These are phyloP conservation scores for Panagrolaimus sp. DNA, from an alignment of 1,140 invertebrate genomes.

Conservation along the genomic window DNA sequence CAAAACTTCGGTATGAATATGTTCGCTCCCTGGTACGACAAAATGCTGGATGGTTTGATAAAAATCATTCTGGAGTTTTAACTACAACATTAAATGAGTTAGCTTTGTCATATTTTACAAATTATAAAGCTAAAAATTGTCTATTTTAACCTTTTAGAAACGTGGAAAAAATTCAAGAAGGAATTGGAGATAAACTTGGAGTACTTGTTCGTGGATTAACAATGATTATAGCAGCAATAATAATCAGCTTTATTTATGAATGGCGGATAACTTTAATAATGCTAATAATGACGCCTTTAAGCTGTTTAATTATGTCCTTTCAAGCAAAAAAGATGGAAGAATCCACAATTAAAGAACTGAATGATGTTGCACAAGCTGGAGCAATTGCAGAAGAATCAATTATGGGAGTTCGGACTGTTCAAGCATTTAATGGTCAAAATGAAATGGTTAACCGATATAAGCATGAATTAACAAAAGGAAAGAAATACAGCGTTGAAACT, in stretches of 20 bases:
- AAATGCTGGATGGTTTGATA: slow-evolving; percentile 82
- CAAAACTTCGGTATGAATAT: slow-evolving; percentile 68
- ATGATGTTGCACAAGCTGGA: slow-evolving; percentile 23
- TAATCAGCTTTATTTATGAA: slow-evolving; percentile 34
- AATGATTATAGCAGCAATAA: slow-evolving; percentile 17
- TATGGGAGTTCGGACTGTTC: slow-evolving; percentile 69
- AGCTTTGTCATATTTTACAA: slow-evolving; percentile 61
- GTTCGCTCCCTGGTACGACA: slow-evolving; percentile 73
- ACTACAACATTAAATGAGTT: slow-evolving; percentile 79
- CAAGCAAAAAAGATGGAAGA: slow-evolving; percentile 34
- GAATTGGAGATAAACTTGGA: slow-evolving; percentile 78
- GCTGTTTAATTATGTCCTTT: slow-evolving; percentile 25
- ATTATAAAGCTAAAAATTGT: background rate
- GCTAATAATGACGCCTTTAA: slow-evolving; percentile 29
- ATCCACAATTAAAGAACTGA: slow-evolving; percentile 23
- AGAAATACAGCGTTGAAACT: slow-evolving; percentile 26
- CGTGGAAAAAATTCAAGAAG: slow-evolving; percentile 76
- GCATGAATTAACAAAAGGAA: slow-evolving; percentile 23
- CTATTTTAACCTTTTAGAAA: slow-evolving; percentile 67
- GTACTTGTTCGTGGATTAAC: slow-evolving; percentile 66
- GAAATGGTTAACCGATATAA: slow-evolving; percentile 63
- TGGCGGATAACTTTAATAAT: slow-evolving; percentile 41
- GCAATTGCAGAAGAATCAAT: slow-evolving; percentile 42
- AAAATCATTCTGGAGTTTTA: slow-evolving; percentile 75
- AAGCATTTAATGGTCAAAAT: slow-evolving; percentile 72